Conservation (phyloP, 1,140 invertebrate species). For the Bombus sylvicola region DNA sequence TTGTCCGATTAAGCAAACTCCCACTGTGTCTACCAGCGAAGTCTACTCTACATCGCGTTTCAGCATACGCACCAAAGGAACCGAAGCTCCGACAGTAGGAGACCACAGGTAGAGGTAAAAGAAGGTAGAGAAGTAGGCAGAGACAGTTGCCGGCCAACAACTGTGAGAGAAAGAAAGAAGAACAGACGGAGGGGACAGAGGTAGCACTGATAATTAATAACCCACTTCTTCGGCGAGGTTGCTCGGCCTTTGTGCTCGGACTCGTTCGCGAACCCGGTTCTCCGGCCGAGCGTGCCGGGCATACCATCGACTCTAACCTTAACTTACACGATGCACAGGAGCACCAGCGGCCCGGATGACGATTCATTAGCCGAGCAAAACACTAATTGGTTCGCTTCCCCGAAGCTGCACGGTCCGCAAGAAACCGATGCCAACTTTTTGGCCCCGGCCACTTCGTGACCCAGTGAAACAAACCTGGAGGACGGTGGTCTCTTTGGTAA, state of each 20-base stretch:
- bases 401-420: constrained; percentile 55
- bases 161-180: constrained; percentile 14
- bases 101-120: constrained; percentile 10
- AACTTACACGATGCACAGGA: constrained; percentile 45
- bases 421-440: constrained; percentile 55
- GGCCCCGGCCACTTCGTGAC: constrained; percentile 44
- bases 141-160: constrained; percentile 10
- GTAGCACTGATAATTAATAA: constrained; percentile 72
- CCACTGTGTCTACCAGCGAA: not conserved
- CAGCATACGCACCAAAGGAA: not conserved
- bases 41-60: not conserved
- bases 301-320: constrained; percentile 56
- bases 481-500: not conserved
- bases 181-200: constrained; percentile 41
- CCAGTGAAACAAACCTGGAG: constrained; percentile 40
- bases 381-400: constrained; percentile 73
- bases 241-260: constrained; percentile 63
- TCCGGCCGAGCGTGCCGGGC: constrained; percentile 46
- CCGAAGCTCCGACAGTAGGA: constrained; percentile 16
- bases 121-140: constrained; percentile 19
- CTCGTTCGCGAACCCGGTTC: constrained; percentile 49
- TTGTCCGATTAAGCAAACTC: not conserved
- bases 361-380: constrained; percentile 73
- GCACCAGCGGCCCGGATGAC: constrained; percentile 60
- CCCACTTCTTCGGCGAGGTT: constrained; percentile 66